Percentiles rank a stretch among this genome's conserved stretches.
These are phyloP conservation scores for Eristalinus sepulchralis DNA, from an alignment of 2,888 invertebrate species.

Conservation along the genomic window DNA sequence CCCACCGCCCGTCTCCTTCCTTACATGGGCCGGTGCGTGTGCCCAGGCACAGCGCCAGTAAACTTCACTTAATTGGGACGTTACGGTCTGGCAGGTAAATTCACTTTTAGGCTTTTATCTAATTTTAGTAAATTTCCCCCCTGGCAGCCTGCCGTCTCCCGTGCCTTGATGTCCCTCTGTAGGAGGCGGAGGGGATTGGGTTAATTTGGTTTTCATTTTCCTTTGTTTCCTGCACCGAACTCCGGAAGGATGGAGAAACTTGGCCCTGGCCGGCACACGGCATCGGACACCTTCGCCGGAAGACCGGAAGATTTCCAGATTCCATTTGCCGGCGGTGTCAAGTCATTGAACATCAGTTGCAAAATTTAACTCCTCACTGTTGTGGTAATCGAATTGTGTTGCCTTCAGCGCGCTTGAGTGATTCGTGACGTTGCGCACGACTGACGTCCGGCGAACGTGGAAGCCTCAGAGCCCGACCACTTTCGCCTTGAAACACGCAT, in stretches of 20 bases:
- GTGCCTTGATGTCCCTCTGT: background rate
- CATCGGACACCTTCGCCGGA: background rate
- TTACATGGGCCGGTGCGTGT: background rate
- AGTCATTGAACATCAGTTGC: constrained; percentile 41
- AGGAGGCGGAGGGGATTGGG: background rate
- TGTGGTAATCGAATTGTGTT: background rate
- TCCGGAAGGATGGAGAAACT: background rate
- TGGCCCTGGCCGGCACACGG: background rate
- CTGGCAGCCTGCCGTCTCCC: background rate
- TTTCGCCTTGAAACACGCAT: too few species aligned
- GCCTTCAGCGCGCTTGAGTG: background rate
- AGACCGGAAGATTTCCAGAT: background rate
- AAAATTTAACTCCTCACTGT: background rate
- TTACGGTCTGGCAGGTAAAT: constrained; percentile 58
- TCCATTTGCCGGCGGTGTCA: constrained; percentile 21
- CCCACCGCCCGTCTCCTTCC: background rate
- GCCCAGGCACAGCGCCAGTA: constrained; percentile 15
- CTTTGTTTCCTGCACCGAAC: background rate
- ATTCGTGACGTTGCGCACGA: too few species aligned
- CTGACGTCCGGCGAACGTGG: background rate
- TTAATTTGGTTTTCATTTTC: constrained; percentile 26
- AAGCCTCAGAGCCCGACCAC: background rate
- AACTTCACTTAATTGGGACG: constrained; percentile 57
- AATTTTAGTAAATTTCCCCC: constrained; percentile 40
- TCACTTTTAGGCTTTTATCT: constrained; percentile 55